Percentiles rank a stretch among this genome's conserved stretches.
Evolutionary conservation across 2,113 vertebrate genomes (phyloP).

Genomic region (Hypocryptadius cinnamomeus): DNA sequence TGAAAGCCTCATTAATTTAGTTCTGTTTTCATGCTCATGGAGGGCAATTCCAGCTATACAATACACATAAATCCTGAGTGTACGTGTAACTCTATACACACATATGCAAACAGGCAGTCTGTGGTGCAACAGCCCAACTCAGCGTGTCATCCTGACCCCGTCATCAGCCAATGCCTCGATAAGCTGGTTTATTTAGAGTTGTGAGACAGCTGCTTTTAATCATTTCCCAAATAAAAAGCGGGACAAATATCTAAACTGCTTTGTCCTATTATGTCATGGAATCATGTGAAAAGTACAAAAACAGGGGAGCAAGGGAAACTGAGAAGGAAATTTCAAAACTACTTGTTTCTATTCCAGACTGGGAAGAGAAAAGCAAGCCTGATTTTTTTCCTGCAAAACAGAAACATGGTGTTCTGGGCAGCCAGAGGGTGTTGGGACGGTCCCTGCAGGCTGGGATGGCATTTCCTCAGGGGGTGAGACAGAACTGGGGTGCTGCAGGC

Average conservation of each 20-base stretch:
- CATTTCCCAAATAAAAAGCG: slow-evolving; percentile 24
- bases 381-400: slow-evolving; percentile 15
- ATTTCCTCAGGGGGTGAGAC: not conserved
- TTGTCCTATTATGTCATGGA: slow-evolving; percentile 59
- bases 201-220: slow-evolving; percentile 55
- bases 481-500: not conserved
- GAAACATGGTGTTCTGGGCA: not conserved
- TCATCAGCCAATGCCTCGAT: not conserved
- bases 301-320: slow-evolving; percentile 47
- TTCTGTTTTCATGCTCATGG: not conserved
- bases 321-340: slow-evolving; percentile 61
- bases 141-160: not conserved
- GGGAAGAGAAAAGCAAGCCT: slow-evolving; percentile 22
- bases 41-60: not conserved
- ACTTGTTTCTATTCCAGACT: slow-evolving; percentile 50
- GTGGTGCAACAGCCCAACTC: not conserved
- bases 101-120: not conserved
- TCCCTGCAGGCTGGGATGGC: not conserved
- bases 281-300: slow-evolving; percentile 61
- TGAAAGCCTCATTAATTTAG: not conserved
- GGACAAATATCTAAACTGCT: slow-evolving; percentile 43
- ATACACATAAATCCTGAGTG: not conserved
- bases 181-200: slow-evolving; percentile 6
- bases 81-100: not conserved
- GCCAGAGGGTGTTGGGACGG: rapidly evolving